These are phyloP conservation scores for Drosophila greeni DNA, from an alignment of 2,888 invertebrate genomes.

Conservation along the genomic window DNA sequence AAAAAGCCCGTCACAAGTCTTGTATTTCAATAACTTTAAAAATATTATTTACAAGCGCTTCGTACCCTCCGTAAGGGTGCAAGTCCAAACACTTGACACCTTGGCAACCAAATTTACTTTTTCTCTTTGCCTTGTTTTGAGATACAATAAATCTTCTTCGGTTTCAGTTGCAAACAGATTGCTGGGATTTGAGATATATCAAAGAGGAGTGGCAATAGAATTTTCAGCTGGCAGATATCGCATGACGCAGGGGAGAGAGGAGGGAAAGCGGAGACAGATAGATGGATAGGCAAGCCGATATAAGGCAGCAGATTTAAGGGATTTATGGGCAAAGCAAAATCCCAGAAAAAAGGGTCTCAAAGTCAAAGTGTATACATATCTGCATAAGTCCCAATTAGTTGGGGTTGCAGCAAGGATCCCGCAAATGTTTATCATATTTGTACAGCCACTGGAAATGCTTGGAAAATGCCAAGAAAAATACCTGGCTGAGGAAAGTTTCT, in stretches of 20 bases:
- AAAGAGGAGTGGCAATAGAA: slow-evolving; percentile 42
- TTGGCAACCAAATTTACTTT: slow-evolving; percentile 45
- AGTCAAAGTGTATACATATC: slow-evolving; percentile 14
- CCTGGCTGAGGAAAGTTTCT: slow-evolving; percentile 10
- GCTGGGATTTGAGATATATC: slow-evolving; percentile 67
- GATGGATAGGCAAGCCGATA: slow-evolving; percentile 27
- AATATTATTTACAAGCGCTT: slow-evolving; percentile 61
- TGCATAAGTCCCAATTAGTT: slow-evolving; percentile 32
- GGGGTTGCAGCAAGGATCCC: slow-evolving; percentile 7
- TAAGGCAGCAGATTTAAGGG: slow-evolving; percentile 29
- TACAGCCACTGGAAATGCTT: slow-evolving; percentile 1
- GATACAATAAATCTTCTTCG: slow-evolving; percentile 68
- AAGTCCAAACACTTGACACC: slow-evolving; percentile 62
- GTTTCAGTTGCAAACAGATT: slow-evolving; percentile 73
- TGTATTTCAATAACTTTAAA: slow-evolving; percentile 66
- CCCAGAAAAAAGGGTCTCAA: slow-evolving; percentile 5
- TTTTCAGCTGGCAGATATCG: slow-evolving; percentile 27
- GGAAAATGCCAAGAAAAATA: slow-evolving; percentile 23
- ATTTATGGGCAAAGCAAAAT: slow-evolving; percentile 12
- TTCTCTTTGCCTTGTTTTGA: slow-evolving; percentile 26
- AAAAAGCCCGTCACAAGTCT: slow-evolving; percentile 55
- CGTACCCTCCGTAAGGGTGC: slow-evolving; percentile 29
- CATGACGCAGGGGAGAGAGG: slow-evolving; percentile 8
- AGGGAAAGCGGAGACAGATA: slow-evolving; percentile 26
- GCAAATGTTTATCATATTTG: slow-evolving; percentile 27